Evolutionary conservation across 2,113 vertebrate genomes (phyloP).

Genomic region (Tupaia chinensis): DNA sequence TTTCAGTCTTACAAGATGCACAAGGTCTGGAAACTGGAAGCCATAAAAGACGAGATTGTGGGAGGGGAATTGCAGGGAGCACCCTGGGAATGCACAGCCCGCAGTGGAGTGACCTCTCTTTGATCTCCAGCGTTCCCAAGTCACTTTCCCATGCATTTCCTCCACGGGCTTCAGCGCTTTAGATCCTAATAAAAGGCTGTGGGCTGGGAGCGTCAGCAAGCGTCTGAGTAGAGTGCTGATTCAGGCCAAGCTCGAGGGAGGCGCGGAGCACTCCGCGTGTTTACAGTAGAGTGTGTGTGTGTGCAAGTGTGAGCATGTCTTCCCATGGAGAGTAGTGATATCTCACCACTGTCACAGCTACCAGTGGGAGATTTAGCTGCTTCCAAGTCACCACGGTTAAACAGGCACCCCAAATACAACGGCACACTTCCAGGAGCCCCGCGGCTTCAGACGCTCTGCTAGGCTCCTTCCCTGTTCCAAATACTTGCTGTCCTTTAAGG

Average conservation of each 20-base stretch:
- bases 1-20: conserved; percentile 60
- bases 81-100: conserved; percentile 74
- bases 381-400: conserved; percentile 30
- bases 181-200: conserved; percentile 78
- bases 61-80: conserved; percentile 79
- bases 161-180: conserved; percentile 81
- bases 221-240: conserved; percentile 67
- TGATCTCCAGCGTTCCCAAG: conserved; percentile 86
- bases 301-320: background rate
- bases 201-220: conserved; percentile 65
- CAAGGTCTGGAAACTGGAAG: conserved; percentile 76
- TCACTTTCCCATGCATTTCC: conserved; percentile 83
- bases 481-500: background rate
- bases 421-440: background rate
- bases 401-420: background rate
- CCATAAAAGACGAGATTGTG: conserved; percentile 75
- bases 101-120: conserved; percentile 85
- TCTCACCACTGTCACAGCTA: background rate
- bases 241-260: conserved; percentile 26
- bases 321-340: background rate
- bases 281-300: background rate
- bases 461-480: background rate
- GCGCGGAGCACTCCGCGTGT: background rate
- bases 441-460: background rate
- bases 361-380: background rate